These are phyloP conservation scores for Petromus typicus DNA, from an alignment of 2,113 vertebrate genomes.

Conservation along the genomic window DNA sequence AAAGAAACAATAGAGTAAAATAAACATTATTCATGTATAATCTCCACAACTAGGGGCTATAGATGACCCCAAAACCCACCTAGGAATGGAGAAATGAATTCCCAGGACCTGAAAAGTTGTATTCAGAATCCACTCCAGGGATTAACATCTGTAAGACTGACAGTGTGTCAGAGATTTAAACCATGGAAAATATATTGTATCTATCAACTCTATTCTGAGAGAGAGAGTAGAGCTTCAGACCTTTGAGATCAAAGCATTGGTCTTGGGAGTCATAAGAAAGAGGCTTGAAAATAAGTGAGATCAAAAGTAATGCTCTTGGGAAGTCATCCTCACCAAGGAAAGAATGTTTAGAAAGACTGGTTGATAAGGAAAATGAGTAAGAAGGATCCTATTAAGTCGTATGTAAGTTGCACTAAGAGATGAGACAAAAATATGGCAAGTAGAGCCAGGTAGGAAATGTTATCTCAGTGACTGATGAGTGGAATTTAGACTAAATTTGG, in stretches of 20 bases:
- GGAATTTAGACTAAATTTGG: not conserved
- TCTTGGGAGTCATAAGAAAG: not conserved
- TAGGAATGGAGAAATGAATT: not conserved
- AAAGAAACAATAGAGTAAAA: slow-evolving; percentile 14
- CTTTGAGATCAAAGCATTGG: not conserved
- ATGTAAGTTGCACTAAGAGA: not conserved
- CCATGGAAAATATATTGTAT: not conserved
- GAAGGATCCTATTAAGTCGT: not conserved
- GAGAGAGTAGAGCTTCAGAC: not conserved
- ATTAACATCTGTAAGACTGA: not conserved
- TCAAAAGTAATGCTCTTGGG: not conserved
- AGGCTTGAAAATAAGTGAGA: not conserved
- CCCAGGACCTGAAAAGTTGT: not conserved
- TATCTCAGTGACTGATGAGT: not conserved
- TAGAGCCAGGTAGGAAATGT: not conserved
- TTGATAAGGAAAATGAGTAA: not conserved
- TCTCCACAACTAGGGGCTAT: not conserved
- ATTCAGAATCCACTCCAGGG: not conserved
- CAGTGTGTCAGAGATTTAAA: not conserved
- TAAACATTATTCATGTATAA: not conserved
- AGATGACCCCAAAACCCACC: not conserved
- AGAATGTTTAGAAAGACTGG: not conserved
- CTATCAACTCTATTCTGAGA: not conserved
- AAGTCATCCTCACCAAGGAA: not conserved
- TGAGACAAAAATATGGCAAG: not conserved